Evolutionary conservation across 2,113 vertebrate species (phyloP), one percentile per base, ranked within the genome.

Genomic region (Myiagra hebetior): DNA sequence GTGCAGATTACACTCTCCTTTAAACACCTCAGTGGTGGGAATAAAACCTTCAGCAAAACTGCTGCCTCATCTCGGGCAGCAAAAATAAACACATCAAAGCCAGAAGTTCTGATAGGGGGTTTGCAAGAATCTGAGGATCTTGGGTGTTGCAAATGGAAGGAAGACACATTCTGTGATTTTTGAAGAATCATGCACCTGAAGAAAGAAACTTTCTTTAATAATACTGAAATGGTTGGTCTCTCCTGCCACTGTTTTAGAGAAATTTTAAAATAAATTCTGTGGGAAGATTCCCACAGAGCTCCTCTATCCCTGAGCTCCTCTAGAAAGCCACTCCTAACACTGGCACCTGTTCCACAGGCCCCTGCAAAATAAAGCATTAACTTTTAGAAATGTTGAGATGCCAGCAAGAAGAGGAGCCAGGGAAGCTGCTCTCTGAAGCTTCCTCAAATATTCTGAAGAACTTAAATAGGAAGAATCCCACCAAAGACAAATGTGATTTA

Each of bases 271-370:
- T 63, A 50, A 91, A 46, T 60, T 28, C 35, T n/a, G 10, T 53
- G 0, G 23, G 52, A 82, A 87, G 47, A 63, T 74, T 86, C 39
- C 63, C 20, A 4, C 53, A 35, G 13, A 37, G 37, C 37, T 37
- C 37, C 37, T 37, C 50, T 85, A 15, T 77, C 30, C 64, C 52
- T 64, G 41, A 79, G 27, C 26, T 92, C 35, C 33, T 60, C 41
- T 44, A 50, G 41, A 77, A 95, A 41, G 31, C 30, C 11, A 18
- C 28, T 67, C 27, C 39, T 55, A 41, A 31, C 2, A 49, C 21
- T 0, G 0, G 0, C 12, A 11, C 20, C 53, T 52, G 9, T 83
- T 91, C 53, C n/a, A 10, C 22, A 41, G 78, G 35, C 10, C 26
- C 22, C 18, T 86, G 53, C 50, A 76, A 81, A 55, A 39, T n/a